These are phyloP conservation scores for Sarcophaga variegata DNA, from an alignment of 2,888 invertebrate genomes.

Conservation along the genomic window DNA sequence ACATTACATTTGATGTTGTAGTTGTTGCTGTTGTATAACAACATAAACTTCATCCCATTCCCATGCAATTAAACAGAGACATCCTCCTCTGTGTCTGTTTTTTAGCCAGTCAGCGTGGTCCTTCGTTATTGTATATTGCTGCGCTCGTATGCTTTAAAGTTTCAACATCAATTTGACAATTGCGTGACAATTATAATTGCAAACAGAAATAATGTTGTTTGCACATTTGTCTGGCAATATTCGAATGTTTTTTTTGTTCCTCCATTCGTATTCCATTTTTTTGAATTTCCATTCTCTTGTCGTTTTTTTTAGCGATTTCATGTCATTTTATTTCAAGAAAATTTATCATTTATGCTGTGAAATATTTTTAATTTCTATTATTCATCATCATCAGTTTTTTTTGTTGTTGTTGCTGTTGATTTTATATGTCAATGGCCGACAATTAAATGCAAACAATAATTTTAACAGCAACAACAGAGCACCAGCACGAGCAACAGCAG, in stretches of 20 bases:
- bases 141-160: conserved; percentile 25
- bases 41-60: background rate
- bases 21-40: background rate
- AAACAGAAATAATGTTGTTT: conserved; percentile 61
- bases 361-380: conserved; percentile 28
- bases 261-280: too few species aligned
- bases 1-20: background rate
- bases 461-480: too few species aligned
- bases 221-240: conserved; percentile 47
- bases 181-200: conserved; percentile 73
- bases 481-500: too few species aligned
- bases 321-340: conserved; percentile 1
- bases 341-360: conserved; percentile 20
- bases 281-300: background rate
- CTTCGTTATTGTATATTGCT: background rate
- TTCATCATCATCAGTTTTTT: conserved; percentile 3
- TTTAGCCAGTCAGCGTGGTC: conserved; percentile 45
- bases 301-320: background rate
- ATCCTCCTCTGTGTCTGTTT: conserved; percentile 36
- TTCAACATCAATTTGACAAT: conserved; percentile 69
- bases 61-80: conserved; percentile 31
- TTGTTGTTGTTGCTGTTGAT: background rate
- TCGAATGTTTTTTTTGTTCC: background rate
- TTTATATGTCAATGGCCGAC: conserved; percentile 29
- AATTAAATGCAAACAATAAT: conserved; percentile 23